Percentiles rank a stretch among this genome's conserved stretches.
Conservation (phyloP, 2,797 vertebrate genomes). For the Acrossocheilus wenchowensis region DNA sequence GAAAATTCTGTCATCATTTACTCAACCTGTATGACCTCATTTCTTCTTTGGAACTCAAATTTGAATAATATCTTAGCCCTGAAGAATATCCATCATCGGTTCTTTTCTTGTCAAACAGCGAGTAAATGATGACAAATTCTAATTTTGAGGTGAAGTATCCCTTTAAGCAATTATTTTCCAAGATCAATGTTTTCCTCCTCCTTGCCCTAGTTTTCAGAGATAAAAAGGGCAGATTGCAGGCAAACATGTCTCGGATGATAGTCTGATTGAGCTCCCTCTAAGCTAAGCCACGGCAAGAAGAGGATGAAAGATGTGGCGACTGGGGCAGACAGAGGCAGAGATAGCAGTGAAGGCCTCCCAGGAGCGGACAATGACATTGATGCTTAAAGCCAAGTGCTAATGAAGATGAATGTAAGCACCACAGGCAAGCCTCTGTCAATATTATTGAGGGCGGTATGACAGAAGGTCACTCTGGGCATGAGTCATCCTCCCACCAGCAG, state of each 20-base stretch:
- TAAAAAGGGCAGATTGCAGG: constrained; percentile 51
- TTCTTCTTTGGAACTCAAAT: background rate
- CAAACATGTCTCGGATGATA: constrained; percentile 52
- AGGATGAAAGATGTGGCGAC: constrained; percentile 51
- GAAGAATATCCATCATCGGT: background rate
- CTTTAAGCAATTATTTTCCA: background rate
- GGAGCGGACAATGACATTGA: constrained; percentile 54
- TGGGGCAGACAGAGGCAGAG: constrained; percentile 47
- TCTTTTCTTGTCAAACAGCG: background rate
- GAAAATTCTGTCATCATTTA: background rate
- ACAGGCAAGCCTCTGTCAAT: constrained; percentile 60
- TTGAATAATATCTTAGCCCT: background rate
- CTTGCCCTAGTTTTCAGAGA: constrained; percentile 56
- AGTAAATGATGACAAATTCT: background rate
- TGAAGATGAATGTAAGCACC: constrained; percentile 64
- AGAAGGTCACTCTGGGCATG: constrained; percentile 56
- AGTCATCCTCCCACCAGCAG: constrained; percentile 49
- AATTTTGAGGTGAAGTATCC: constrained; percentile 6
- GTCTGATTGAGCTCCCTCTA: constrained; percentile 52
- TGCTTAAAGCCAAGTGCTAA: constrained; percentile 60
- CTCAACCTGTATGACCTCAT: background rate
- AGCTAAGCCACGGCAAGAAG: constrained; percentile 40
- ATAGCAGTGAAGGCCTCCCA: constrained; percentile 51
- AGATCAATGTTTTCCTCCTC: constrained; percentile 11
- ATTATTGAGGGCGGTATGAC: constrained; percentile 59